These are phyloP conservation scores for Hippolais icterina DNA, from an alignment of 2,113 vertebrate genomes.

Conservation along the genomic window DNA sequence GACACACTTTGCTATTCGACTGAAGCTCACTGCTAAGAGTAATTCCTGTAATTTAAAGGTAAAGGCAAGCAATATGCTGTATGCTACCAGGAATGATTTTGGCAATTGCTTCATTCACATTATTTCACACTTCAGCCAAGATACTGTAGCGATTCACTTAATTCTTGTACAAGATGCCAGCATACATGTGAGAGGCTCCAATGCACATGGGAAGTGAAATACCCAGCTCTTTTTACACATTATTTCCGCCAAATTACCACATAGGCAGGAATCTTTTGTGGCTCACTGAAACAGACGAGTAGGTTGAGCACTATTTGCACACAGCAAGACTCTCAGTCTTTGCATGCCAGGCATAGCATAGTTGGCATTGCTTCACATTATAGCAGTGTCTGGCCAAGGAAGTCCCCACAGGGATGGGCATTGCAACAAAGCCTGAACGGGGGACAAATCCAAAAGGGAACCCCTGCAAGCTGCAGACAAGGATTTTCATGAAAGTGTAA, in stretches of 20 bases:
- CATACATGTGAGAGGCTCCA: background rate
- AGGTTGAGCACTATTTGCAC: background rate
- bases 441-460: background rate
- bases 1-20: background rate
- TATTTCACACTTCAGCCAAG: slow-evolving; percentile 36
- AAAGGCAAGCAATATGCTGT: background rate
- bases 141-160: background rate
- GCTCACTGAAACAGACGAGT: background rate
- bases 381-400: background rate
- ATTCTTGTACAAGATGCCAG: background rate
- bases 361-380: background rate
- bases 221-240: background rate
- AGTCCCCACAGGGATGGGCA: background rate
- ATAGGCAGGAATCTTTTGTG: background rate
- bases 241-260: background rate
- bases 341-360: background rate
- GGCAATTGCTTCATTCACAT: slow-evolving; percentile 47
- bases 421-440: background rate
- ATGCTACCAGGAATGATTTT: background rate
- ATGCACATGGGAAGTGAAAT: background rate
- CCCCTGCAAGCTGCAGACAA: background rate
- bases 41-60: background rate
- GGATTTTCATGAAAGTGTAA: background rate
- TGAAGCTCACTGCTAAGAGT: background rate
- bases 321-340: background rate